Conservation (phyloP, 2,113 vertebrate species). For the Amblyornis subalaris region DNA sequence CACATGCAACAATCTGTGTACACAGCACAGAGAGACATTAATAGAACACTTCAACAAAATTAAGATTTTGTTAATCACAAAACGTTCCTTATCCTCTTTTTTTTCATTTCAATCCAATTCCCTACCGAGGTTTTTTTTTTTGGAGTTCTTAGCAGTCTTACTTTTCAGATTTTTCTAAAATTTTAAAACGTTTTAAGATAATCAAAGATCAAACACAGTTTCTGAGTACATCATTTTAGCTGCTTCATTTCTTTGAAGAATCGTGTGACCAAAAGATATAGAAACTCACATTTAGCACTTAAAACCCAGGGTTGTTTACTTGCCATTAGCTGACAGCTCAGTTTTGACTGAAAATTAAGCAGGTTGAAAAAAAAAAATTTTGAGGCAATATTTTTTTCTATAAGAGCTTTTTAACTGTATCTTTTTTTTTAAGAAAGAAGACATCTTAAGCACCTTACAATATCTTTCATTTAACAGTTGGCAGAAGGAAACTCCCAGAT, state of each 20-base stretch:
- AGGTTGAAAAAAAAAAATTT: not conserved
- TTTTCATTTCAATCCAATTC: slow-evolving; percentile 8
- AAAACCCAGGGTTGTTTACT: not conserved
- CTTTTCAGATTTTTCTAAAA: slow-evolving; percentile 1
- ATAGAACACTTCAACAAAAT: not conserved
- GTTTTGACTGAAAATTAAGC: not conserved
- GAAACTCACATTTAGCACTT: not conserved
- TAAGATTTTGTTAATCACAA: not conserved
- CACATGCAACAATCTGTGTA: not conserved
- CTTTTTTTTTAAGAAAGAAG: slow-evolving; percentile 44
- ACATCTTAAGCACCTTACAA: slow-evolving; percentile 71
- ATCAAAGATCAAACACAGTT: slow-evolving; percentile 21
- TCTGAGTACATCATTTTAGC: not conserved
- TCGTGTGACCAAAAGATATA: not conserved
- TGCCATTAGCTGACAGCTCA: not conserved
- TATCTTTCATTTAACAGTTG: slow-evolving; percentile 81
- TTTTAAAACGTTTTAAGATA: slow-evolving; percentile 63
- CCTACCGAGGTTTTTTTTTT: not conserved
- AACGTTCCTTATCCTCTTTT: slow-evolving; percentile 5
- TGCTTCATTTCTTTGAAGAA: not conserved
- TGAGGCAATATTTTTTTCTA: not conserved
- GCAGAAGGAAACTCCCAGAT: slow-evolving; percentile 75
- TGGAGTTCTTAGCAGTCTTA: slow-evolving; percentile 14
- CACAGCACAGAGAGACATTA: not conserved
- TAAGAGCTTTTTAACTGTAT: slow-evolving; percentile 9